Evolutionary conservation across 2,888 invertebrate genomes (phyloP), one percentile per base, ranked within the genome.

Genomic region (Melinopterus prodromus): DNA sequence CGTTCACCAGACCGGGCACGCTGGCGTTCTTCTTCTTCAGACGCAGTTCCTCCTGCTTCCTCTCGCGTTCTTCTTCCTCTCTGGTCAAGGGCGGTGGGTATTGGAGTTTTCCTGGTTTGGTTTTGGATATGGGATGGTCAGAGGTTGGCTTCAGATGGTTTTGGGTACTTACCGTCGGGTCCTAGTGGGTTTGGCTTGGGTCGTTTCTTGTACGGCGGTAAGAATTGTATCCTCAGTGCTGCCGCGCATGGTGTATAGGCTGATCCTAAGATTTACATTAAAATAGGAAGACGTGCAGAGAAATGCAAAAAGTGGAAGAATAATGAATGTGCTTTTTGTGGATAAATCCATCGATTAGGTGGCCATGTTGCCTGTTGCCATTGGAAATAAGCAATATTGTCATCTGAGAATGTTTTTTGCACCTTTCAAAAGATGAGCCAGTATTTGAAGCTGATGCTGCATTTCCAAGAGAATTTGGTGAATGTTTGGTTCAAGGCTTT

Each of bases 81-180:
- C 87, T 90, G 6, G 90, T 84, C 84, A 91, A 90, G 71, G 90
- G 87, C 0, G 93, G 92, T 0, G 94, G 94, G 86, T 91, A 93
- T 84, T 89, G 91, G 75, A 93, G 85, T 82, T 92, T 91, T 0
- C 93, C 92, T 87, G 72, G 89, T 87, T 1, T 90, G 88, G 53
- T 53, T 53, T 53, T 0, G 90, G 90, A 6, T 91, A 84, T 26
- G 5, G 26, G 26, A 0, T 91, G 91, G 0, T 90, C 26, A 26
- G 26, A 53, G 5, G 9, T 53, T 53, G 7, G 53, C 1, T 9
- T 7, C 38, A 9, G 38, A 6, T 38, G 38, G 7, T 1, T 12
- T 53, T 12, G 53, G 53, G 53, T 4, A 79, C 77, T 84, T 84
- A 87, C 88, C 88, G 82, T 87, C 87, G 12, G 85, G 83, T 36